These are phyloP conservation scores for Falco naumanni DNA, from an alignment of 2,797 vertebrate genomes.

Conservation along the genomic window DNA sequence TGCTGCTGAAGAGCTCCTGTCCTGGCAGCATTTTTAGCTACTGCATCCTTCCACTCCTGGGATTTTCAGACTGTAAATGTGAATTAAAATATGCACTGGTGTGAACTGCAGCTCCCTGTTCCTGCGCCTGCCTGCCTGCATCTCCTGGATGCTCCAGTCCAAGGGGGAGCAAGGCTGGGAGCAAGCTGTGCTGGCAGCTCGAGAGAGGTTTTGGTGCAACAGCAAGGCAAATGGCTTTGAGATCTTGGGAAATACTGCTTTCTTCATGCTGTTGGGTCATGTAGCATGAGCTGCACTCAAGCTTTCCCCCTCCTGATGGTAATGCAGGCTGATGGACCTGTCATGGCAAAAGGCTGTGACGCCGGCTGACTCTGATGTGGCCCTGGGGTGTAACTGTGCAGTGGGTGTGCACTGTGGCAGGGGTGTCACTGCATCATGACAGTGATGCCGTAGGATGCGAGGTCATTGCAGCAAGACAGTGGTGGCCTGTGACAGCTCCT, in stretches of 20 bases:
- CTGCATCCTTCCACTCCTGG: background rate
- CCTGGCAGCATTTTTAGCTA: background rate
- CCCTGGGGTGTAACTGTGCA: background rate
- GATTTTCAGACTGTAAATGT: background rate
- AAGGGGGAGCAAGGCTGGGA: background rate
- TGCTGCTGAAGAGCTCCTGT: background rate
- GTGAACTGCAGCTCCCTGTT: background rate
- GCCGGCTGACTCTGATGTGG: background rate
- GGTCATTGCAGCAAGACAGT: rapidly evolving
- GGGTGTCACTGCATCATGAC: background rate
- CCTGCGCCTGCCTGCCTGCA: background rate
- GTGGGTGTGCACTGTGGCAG: background rate
- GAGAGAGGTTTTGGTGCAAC: background rate
- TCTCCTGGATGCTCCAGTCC: background rate
- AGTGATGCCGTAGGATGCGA: rapidly evolving
- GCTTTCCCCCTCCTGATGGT: background rate
- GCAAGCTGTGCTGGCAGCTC: background rate
- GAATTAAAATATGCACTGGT: background rate
- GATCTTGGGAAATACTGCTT: background rate
- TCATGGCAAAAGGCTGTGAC: background rate
- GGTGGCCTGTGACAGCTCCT: background rate
- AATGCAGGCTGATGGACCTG: background rate
- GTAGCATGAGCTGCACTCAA: background rate
- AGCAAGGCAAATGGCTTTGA: background rate
- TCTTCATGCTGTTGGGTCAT: rapidly evolving